Conservation (phyloP, 2,797 vertebrate species). For the Pterois miles region DNA sequence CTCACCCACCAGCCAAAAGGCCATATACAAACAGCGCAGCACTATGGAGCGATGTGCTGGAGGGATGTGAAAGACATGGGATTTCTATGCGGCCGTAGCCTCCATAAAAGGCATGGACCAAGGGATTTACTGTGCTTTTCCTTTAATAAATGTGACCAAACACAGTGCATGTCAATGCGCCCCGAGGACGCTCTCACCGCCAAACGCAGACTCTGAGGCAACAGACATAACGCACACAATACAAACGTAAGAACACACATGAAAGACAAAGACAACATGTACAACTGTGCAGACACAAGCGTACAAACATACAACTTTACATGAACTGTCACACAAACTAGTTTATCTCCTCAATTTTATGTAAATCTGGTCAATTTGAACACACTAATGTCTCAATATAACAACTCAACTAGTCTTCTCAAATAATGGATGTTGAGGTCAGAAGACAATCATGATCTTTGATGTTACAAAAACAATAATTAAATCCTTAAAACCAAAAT, state of each 20-base stretch:
- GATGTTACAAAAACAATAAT: background rate
- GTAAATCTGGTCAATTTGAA: too few species aligned
- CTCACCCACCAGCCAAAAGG: slow-evolving; percentile 59
- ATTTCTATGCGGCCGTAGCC: slow-evolving; percentile 65
- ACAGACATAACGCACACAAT: background rate
- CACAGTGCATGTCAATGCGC: slow-evolving; percentile 63
- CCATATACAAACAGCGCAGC: slow-evolving; percentile 68
- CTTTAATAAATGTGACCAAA: slow-evolving; percentile 80
- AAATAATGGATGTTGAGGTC: background rate
- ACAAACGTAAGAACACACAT: background rate
- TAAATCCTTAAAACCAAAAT: background rate
- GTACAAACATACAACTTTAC: background rate
- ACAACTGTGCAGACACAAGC: background rate
- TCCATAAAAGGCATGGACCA: slow-evolving; percentile 62
- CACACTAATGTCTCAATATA: too few species aligned
- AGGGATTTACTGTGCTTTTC: slow-evolving; percentile 73
- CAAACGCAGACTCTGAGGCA: slow-evolving; percentile 23
- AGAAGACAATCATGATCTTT: background rate
- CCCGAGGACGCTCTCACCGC: slow-evolving; percentile 54
- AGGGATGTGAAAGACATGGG: slow-evolving; percentile 67
- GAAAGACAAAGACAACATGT: background rate
- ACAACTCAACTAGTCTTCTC: too few species aligned
- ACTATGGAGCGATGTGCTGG: slow-evolving; percentile 52
- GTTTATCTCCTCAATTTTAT: background rate
- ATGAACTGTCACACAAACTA: background rate